phyloP scores from a whole-genome alignment of 2,888 invertebrate genomes.

The Cryptosula pallasiana region DNA sequence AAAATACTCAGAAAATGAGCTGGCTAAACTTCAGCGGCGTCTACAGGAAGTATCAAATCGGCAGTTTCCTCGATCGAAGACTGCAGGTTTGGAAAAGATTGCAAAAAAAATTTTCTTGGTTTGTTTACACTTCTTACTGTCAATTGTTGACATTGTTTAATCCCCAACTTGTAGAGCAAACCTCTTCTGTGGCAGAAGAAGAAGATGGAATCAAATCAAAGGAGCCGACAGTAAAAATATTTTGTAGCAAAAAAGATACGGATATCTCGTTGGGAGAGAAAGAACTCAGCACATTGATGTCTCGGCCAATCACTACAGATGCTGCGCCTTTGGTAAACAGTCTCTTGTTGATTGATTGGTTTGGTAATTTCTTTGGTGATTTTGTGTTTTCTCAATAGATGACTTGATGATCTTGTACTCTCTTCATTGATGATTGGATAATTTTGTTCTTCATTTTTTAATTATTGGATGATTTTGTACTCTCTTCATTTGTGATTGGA shows the following conservation, averaged over 20 bases:
- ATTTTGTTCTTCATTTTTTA: too few species aligned
- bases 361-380: too few species aligned
- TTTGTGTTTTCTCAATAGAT: too few species aligned
- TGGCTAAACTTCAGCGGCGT: background rate
- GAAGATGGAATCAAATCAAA: background rate
- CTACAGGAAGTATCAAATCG: background rate
- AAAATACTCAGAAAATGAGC: conserved; percentile 9
- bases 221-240: background rate
- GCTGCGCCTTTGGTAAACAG: background rate
- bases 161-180: background rate
- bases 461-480: too few species aligned
- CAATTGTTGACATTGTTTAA: background rate
- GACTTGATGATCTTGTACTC: too few species aligned
- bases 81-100: too few species aligned
- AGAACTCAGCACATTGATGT: background rate
- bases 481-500: too few species aligned
- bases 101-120: too few species aligned
- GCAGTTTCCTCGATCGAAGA: background rate
- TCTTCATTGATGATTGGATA: too few species aligned
- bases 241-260: background rate
- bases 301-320: conserved; percentile 13
- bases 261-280: background rate
- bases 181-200: background rate
- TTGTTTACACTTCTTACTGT: too few species aligned
- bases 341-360: too few species aligned